Conservation (phyloP, 2,888 invertebrate species). For the Sinohyriopsis cumingii region DNA sequence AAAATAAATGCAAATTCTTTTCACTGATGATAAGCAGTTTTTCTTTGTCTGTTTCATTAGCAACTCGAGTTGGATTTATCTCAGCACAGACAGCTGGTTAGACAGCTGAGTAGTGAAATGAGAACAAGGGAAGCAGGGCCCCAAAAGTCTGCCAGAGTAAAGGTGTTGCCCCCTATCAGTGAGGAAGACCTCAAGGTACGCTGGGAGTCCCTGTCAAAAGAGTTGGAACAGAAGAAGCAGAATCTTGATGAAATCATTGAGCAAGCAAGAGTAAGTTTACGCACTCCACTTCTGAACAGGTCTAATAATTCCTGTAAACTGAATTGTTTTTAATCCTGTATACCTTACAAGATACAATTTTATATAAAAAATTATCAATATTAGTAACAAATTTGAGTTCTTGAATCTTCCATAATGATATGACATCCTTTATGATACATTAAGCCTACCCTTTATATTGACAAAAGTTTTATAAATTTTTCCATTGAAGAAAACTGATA, state of each 20-base stretch:
- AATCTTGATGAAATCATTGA: slow-evolving; percentile 50
- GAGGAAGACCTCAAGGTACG: slow-evolving; percentile 47
- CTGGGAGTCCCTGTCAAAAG: slow-evolving; percentile 55
- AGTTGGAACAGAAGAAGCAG: slow-evolving; percentile 53
- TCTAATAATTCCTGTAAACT: not conserved
- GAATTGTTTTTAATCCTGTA: no score
- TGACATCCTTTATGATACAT: no score
- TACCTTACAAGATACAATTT: no score
- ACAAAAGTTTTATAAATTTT: no score
- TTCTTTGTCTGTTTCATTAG: slow-evolving; percentile 24
- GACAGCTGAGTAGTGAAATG: slow-evolving; percentile 43
- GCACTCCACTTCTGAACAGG: not conserved
- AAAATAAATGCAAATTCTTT: no score
- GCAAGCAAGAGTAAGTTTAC: slow-evolving; percentile 39
- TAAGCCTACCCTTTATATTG: no score
- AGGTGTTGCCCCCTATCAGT: slow-evolving; percentile 26
- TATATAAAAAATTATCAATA: no score
- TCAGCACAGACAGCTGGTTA: slow-evolving; percentile 54
- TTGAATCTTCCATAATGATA: no score
- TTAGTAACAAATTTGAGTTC: no score
- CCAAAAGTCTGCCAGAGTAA: slow-evolving; percentile 11
- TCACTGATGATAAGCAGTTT: slow-evolving; percentile 1
- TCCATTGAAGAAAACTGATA: no score
- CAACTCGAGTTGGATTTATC: slow-evolving; percentile 54
- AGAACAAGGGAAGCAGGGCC: slow-evolving; percentile 19